These are phyloP conservation scores for Clavelina lepadiformis DNA, from an alignment of 23 tunicate species.

Conservation along the genomic window DNA sequence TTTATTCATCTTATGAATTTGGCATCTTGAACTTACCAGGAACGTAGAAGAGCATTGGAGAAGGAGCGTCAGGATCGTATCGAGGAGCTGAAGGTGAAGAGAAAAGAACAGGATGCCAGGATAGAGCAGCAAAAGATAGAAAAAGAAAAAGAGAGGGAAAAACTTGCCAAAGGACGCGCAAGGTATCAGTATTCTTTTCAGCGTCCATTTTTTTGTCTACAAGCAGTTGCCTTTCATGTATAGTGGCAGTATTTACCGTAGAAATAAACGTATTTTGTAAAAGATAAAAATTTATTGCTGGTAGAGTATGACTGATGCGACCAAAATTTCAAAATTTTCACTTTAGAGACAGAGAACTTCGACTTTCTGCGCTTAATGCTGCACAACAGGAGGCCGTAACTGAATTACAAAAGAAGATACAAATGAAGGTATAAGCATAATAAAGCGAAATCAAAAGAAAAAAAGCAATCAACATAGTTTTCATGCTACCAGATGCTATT, in stretches of 20 bases:
- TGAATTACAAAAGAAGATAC: slow-evolving; percentile 94
- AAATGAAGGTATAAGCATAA: slow-evolving; percentile 49
- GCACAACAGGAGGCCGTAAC: slow-evolving; percentile 94
- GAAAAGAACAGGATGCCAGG: slow-evolving; percentile 80
- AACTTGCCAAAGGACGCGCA: slow-evolving; percentile 77
- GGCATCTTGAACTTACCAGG: slow-evolving; percentile 36
- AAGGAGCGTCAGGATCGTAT: slow-evolving; percentile 82
- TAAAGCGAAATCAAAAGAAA: not conserved
- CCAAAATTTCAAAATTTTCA: too few relatives aligned
- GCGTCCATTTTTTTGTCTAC: too few relatives aligned
- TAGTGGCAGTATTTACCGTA: too few relatives aligned
- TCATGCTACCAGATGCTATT: too few relatives aligned
- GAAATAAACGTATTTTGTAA: too few relatives aligned
- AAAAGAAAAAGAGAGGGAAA: slow-evolving; percentile 81
- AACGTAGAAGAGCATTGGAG: slow-evolving; percentile 72
- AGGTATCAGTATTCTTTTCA: too few relatives aligned
- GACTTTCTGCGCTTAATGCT: slow-evolving; percentile 79
- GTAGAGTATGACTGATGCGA: too few relatives aligned
- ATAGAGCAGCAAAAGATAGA: slow-evolving; percentile 76
- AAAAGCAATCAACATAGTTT: not conserved
- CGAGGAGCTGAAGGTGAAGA: slow-evolving; percentile 69
- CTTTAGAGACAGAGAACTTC: slow-evolving; percentile 70
- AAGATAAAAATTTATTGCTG: not conserved
- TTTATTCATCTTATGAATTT: not conserved
- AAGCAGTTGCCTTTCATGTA: too few relatives aligned